Base-by-base conservation (phyloP, 2,888 invertebrate species). In the Pherbina coryleti region DNA sequence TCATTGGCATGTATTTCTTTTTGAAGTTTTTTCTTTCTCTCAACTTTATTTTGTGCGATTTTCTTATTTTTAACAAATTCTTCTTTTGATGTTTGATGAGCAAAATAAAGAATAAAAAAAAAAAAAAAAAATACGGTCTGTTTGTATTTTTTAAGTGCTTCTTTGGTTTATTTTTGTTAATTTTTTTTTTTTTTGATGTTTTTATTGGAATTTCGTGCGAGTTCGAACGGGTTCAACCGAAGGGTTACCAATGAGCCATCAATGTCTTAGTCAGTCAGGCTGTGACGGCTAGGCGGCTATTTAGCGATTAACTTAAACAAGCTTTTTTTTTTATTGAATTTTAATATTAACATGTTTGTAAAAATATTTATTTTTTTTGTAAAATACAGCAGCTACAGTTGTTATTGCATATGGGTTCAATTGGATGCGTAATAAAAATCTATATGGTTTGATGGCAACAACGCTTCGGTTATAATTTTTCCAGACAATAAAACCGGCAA, bases 41-140 rank as follows among this genome's bases (percentile, higher is more conserved):
- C 82, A 81, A 80, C 78, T 82, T 84, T 84, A 85, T 84, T 84
- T 84, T 84, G 83, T 83, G 82, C 80, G 82, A 79, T 82, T 80
- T 80, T 81, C 62, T 67, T 77, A 62, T 76, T 81, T 71, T 78
- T 64, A 57, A 57, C 49, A 77, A 71, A 78, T 81, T 82, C 44
- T 76, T 82, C 79, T 79, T 78, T 79, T 80, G 79, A 75, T 73
- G 70, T 79, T 57, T n/a, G 73, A 77, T 82, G 84, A 28, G 22
- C 25, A 44, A 14, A 49, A 49, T 37, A 44, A 19, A 37, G 22
- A 14, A 49, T 17, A 22, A 60, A 60, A 22, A 44, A 44, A 44
- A 1, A 2, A 11, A 44, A 44, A 44, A 44, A 44, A 44, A 44
- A 44, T 44, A 14, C 2, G 1, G n/a, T 55, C 28, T 4, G 57